phyloP scores from a whole-genome alignment of 2,797 vertebrate species.

The Eptatretus atami region DNA sequence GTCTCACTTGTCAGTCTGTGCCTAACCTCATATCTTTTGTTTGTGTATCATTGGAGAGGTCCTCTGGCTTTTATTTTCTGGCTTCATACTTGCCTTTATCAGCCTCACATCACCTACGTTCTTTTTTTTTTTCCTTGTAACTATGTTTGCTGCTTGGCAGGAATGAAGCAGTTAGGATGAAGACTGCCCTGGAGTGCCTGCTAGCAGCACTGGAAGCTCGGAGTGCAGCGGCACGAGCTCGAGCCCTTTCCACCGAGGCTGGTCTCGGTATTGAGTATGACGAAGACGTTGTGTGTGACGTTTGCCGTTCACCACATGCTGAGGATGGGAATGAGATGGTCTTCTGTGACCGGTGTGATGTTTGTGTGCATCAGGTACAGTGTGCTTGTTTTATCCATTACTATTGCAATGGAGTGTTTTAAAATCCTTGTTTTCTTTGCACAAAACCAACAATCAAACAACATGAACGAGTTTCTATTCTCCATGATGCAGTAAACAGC shows the following conservation, averaged over 20 bases:
- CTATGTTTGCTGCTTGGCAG: conserved; percentile 14
- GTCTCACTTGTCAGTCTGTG: too few species aligned
- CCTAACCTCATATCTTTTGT: too few species aligned
- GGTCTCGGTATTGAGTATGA: conserved; percentile 87
- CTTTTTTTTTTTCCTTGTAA: too few species aligned
- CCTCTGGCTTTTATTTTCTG: too few species aligned
- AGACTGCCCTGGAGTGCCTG: conserved; percentile 54
- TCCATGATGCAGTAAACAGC: too few species aligned
- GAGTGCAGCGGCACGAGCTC: conserved; percentile 82
- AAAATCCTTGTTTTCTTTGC: not conserved
- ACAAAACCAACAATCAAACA: too few species aligned
- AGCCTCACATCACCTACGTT: too few species aligned
- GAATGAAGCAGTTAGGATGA: conserved; percentile 42
- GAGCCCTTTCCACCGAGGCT: conserved; percentile 83
- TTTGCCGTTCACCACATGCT: conserved; percentile 78
- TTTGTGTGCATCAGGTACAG: conserved; percentile 88
- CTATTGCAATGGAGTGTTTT: too few species aligned
- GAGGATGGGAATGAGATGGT: conserved; percentile 99
- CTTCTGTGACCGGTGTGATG: conserved; percentile 95
- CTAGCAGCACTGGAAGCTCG: conserved; percentile 65
- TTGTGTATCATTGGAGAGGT: too few species aligned
- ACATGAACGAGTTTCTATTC: too few species aligned
- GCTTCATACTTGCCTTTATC: too few species aligned
- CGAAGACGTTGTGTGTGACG: conserved; percentile 86
- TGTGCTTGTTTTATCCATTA: not conserved